Evolutionary conservation across 1,140 invertebrate species (phyloP), one percentile per base, ranked within the genome.

Genomic region (Drosophila chauvacae): DNA sequence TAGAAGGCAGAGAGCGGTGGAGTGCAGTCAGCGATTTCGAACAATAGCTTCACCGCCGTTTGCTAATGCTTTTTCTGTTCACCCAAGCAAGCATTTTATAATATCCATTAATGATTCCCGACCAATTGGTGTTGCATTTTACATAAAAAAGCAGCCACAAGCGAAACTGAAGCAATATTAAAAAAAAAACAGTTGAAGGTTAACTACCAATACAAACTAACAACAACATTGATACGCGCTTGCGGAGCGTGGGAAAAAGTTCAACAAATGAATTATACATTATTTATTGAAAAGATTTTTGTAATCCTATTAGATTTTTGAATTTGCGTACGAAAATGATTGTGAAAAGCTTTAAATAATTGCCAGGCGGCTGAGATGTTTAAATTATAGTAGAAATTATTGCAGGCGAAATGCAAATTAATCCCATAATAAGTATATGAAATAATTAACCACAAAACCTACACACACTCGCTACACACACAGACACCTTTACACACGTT

Each of bases 311-410:
- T 77, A 59, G 63, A 82, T 50, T 50, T 71, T 57, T 88, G 64
- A 48, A 47, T 78, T 88, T 90, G 85, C 81, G 42, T 81, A 64
- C 76, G 47, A 75, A 87, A 39, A 88, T 87, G 73, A 84, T 78
- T 72, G 84, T 87, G 50, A 84, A 88, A 88, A 88, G 84, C 84
- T 88, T 88, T 88, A 88, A 88, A 90, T 65, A 78, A 70, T 80
- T 69, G 80, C 69, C 84, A 75, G 71, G 73, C 63, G 85, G 85
- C 76, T 76, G 79, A 81, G 77, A 85, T 90, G 82, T 86, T 90
- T 77, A 45, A 84, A 84, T 62, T 88, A 64, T 88, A 90, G 84
- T 58, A 70, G 61, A 80, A 90, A 90, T 77, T 80, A 75, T 69
- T 78, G 65, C 72, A 68, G 76, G 76, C 39, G 45, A 35, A 57